phyloP scores from a whole-genome alignment of 2,113 vertebrate species.

The Pseudorhombus dupliciocellatus region DNA sequence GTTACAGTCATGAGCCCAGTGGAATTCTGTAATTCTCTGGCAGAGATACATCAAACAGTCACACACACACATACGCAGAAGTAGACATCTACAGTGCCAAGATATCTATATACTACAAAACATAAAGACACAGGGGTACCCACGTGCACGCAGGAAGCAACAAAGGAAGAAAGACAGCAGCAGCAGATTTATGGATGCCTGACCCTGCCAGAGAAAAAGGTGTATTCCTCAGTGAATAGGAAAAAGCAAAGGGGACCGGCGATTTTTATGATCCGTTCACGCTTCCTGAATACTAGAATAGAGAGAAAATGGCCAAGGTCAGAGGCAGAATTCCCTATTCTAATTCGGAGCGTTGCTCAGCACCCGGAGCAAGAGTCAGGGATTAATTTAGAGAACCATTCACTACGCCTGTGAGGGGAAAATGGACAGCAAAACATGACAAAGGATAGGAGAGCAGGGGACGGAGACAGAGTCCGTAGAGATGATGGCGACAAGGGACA shows the following conservation, averaged over 20 bases:
- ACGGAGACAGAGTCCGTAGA: slow-evolving; percentile 23
- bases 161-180: slow-evolving; percentile 38
- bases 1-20: slow-evolving; percentile 15
- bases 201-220: slow-evolving; percentile 51
- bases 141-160: slow-evolving; percentile 17
- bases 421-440: slow-evolving; percentile 24
- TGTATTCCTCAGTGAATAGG: slow-evolving; percentile 47
- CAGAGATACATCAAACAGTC: slow-evolving; percentile 7
- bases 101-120: slow-evolving; percentile 6
- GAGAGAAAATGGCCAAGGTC: slow-evolving; percentile 67
- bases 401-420: slow-evolving; percentile 48
- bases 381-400: slow-evolving; percentile 78
- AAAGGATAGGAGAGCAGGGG: slow-evolving; percentile 15
- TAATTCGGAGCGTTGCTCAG: slow-evolving; percentile 57
- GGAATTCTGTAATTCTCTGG: slow-evolving; percentile 16
- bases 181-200: slow-evolving; percentile 30
- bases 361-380: slow-evolving; percentile 66
- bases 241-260: slow-evolving; percentile 39
- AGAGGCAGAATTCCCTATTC: slow-evolving; percentile 68
- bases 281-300: slow-evolving; percentile 58
- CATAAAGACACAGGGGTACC: neutral
- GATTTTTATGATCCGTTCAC: slow-evolving; percentile 65
- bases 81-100: neutral
- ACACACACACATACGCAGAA: slow-evolving; percentile 6
- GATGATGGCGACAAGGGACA: slow-evolving; percentile 19